Conservation (phyloP, 2,113 vertebrate genomes). For the Vidua chalybeata region DNA sequence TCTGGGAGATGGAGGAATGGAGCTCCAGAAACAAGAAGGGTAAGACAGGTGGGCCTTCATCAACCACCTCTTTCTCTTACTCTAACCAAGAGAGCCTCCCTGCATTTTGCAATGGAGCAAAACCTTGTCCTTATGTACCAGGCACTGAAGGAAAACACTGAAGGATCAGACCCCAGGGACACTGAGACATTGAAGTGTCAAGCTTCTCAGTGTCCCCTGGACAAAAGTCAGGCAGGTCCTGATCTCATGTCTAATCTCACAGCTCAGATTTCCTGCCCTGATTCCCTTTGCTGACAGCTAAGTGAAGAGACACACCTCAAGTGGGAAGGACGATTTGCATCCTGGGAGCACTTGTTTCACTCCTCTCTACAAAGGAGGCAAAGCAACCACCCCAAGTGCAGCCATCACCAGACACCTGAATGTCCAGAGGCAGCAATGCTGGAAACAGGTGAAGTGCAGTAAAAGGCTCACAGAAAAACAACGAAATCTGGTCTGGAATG, state of each 20-base stretch:
- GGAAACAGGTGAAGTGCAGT: not conserved
- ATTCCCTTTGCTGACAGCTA: not conserved
- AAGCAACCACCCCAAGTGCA: not conserved
- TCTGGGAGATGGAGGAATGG: not conserved
- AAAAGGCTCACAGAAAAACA: slow-evolving; percentile 65
- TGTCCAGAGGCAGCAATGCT: slow-evolving; percentile 11
- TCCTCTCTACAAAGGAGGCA: not conserved
- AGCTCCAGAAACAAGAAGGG: not conserved
- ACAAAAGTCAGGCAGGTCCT: not conserved
- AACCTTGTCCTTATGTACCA: not conserved
- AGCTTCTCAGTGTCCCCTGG: not conserved
- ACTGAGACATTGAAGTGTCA: not conserved
- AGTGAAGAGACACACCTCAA: not conserved
- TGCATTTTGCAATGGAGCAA: not conserved
- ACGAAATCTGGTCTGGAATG: slow-evolving; percentile 80
- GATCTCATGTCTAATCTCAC: not conserved
- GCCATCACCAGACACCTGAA: not conserved
- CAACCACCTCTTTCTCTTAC: not conserved
- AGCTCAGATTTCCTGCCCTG: not conserved
- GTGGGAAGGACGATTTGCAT: not conserved
- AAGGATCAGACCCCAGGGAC: not conserved
- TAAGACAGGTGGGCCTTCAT: not conserved
- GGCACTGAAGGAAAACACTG: not conserved
- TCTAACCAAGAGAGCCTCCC: not conserved
- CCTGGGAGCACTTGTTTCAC: not conserved